Evolutionary conservation across 1,140 invertebrate species (phyloP), one percentile per base, ranked within the genome.

Genomic region (Notospermus geniculatus): DNA sequence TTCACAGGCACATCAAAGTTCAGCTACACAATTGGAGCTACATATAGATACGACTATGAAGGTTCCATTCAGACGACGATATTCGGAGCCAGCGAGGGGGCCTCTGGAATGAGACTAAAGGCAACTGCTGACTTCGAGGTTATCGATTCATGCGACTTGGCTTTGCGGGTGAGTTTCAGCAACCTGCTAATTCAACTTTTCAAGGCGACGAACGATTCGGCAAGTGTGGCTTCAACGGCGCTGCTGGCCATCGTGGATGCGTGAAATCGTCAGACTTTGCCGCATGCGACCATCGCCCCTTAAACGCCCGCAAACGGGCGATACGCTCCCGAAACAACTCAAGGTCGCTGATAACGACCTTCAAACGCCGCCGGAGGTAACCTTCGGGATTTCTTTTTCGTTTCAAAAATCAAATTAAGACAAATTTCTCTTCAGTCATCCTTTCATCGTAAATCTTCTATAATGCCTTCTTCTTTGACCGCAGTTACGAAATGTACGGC

Each of bases 21-120:
- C 66, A 80, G 81, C 28, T 88, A 87, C 68, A 73, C 78, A 63
- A 82, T 84, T 60, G 88, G 87, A 46, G 85, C 83, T 46, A 85
- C 85, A 0, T 90, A 90, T 69, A 81, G 83, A 23, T 90, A 89
- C 67, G 80, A 84, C 27, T 85, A 88, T 66, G 85, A 88, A 63
- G 86, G 86, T 15, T 80, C 81, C 39, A 85, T 87, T 0, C 75
- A 83, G 27, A 87, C 88, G 1, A 78, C 80, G 0, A 76, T 89
- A 22, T 82, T 81, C 4, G 86, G 85, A 28, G 80, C 85, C 0
- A 80, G 84, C 25, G 84, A 84, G 53, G 84, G 86, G 52, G 81
- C 82, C 2, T 80, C 79, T 1, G 84, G 83, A 60, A 66, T 89
- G 13, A 67, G 78, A 41, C 70, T 85, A 27, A 84, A 83, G 57